Conservation (phyloP, 2,113 vertebrate genomes). For the Pheucticus melanocephalus region DNA sequence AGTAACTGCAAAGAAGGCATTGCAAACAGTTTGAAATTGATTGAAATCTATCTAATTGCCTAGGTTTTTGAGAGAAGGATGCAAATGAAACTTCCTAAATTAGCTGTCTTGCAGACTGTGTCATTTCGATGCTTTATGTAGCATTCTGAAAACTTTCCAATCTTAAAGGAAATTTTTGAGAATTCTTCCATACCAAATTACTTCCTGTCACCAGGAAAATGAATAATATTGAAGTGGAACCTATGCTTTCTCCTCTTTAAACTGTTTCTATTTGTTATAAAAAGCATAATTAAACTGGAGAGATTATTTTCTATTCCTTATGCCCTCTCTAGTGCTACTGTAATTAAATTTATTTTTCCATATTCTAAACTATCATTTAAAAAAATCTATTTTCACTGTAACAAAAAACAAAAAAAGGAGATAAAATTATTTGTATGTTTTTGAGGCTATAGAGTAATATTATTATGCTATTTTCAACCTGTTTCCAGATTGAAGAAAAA, state of each 20-base stretch:
- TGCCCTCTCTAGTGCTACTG: background rate
- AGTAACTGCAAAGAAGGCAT: background rate
- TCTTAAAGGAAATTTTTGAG: background rate
- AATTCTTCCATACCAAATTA: background rate
- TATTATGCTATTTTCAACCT: background rate
- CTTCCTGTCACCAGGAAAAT: background rate
- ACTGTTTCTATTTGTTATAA: background rate
- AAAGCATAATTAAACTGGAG: background rate
- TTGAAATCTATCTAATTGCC: background rate
- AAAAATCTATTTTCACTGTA: background rate
- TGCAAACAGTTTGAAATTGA: background rate
- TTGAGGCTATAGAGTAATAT: background rate
- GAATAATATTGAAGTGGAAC: accelerated
- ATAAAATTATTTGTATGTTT: background rate
- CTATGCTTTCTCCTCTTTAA: background rate
- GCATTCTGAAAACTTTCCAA: background rate
- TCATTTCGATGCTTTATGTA: background rate
- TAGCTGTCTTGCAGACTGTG: background rate
- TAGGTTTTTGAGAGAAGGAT: background rate
- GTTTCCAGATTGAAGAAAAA: background rate
- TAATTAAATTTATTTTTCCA: background rate
- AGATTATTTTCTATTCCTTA: background rate
- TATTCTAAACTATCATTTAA: background rate
- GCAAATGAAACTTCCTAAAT: background rate
- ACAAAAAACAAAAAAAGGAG: background rate